Conservation (phyloP, 2,113 vertebrate genomes). For the Enhydra lutris region DNA sequence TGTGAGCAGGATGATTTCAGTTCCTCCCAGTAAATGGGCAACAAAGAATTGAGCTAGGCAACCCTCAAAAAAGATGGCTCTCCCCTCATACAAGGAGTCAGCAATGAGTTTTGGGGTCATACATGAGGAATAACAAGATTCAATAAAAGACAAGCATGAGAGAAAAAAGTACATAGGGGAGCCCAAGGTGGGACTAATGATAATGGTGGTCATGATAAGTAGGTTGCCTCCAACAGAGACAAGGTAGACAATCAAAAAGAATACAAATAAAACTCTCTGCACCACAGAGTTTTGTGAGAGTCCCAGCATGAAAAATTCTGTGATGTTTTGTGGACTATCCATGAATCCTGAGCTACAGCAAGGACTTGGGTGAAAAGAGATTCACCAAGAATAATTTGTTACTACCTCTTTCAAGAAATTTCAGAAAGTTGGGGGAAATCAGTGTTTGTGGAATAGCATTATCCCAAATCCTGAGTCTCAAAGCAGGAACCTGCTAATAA, state of each 20-base stretch:
- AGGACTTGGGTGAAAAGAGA: not conserved
- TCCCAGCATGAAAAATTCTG: conserved; percentile 59
- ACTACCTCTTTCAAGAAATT: not conserved
- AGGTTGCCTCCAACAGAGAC: conserved; percentile 8
- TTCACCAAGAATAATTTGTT: not conserved
- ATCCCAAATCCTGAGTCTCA: not conserved
- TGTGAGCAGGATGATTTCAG: conserved; percentile 50
- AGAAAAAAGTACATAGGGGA: conserved; percentile 52
- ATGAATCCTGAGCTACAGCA: not conserved
- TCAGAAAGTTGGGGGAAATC: not conserved
- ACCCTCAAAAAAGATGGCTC: not conserved
- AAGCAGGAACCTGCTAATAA: not conserved
- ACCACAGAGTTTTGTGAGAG: conserved; percentile 27
- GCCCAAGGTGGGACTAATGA: not conserved
- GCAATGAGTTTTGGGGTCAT: conserved; percentile 32
- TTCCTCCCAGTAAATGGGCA: conserved; percentile 58
- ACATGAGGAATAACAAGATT: conserved; percentile 21
- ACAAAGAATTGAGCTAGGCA: conserved; percentile 39
- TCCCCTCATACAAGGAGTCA: conserved; percentile 23
- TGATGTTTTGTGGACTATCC: conserved; percentile 53
- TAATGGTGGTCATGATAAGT: not conserved
- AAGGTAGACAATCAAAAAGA: not conserved
- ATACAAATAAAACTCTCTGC: conserved; percentile 13
- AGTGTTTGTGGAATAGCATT: not conserved
- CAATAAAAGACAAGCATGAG: conserved; percentile 11